A percentile compares a stretch with the other conserved stretches of the same genome.
These are phyloP conservation scores for Apteryx owenii DNA, from an alignment of 2,113 vertebrate genomes.

Conservation along the genomic window DNA sequence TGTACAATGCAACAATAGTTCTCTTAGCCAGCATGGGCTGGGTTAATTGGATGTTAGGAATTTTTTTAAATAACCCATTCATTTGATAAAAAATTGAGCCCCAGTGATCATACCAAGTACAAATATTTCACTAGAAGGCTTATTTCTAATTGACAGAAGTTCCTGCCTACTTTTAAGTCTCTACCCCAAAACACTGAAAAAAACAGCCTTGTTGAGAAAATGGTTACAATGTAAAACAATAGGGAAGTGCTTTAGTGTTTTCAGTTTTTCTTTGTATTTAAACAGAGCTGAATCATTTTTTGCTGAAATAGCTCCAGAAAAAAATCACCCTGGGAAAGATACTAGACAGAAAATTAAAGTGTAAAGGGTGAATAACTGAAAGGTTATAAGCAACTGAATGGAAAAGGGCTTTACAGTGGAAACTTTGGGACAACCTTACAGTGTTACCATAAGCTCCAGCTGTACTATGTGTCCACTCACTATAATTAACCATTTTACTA, in stretches of 20 bases:
- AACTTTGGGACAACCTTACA: background rate
- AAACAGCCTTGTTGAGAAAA: background rate
- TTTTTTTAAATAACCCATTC: slow-evolving; percentile 5
- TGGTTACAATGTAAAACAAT: background rate
- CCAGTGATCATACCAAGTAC: background rate
- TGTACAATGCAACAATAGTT: slow-evolving; percentile 53
- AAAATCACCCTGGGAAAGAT: background rate
- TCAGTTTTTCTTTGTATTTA: background rate
- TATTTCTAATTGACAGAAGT: background rate
- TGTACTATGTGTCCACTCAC: background rate
- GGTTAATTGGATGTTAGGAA: slow-evolving; percentile 34
- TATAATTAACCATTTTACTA: background rate
- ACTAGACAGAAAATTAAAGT: background rate
- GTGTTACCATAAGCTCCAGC: background rate
- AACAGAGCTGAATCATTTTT: background rate
- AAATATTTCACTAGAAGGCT: background rate
- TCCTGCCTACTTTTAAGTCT: background rate
- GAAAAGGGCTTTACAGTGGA: background rate
- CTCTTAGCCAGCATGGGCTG: slow-evolving; percentile 10
- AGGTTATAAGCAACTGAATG: background rate
- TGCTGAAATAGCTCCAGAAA: background rate
- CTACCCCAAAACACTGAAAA: background rate
- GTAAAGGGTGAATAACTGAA: background rate
- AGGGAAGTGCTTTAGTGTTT: background rate
- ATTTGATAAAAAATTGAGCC: slow-evolving; percentile 46